Conservation (phyloP, 2,113 vertebrate species). For the Myocastor coypus region DNA sequence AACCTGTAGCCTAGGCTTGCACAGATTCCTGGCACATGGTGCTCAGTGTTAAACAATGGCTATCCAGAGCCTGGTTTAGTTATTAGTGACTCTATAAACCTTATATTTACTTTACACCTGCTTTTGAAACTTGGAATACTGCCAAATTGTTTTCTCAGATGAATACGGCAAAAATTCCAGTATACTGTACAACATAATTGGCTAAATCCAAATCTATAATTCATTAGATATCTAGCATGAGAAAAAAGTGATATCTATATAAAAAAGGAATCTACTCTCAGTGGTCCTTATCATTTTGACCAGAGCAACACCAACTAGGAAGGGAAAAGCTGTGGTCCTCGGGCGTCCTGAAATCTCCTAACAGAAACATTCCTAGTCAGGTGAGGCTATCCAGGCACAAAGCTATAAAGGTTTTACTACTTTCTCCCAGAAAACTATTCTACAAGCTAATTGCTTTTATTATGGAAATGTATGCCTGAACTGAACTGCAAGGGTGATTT, state of each 20-base stretch:
- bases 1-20: conserved; percentile 33
- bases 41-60: conserved; percentile 4
- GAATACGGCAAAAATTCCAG: conserved; percentile 60
- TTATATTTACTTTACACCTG: conserved; percentile 70
- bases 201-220: conserved; percentile 51
- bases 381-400: background rate
- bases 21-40: conserved; percentile 17
- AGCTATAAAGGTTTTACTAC: conserved; percentile 10
- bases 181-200: conserved; percentile 2
- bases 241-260: background rate
- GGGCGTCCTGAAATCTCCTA: background rate
- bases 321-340: fast-evolving
- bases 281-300: conserved; percentile 40
- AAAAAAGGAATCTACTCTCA: background rate
- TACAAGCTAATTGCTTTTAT: conserved; percentile 68
- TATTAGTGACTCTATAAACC: conserved; percentile 36
- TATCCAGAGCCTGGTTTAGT: conserved; percentile 8
- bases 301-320: background rate
- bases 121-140: conserved; percentile 54
- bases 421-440: conserved; percentile 46
- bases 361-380: background rate
- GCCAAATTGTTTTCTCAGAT: conserved; percentile 58
- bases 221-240: conserved; percentile 42
- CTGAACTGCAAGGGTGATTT: conserved; percentile 57
- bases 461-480: conserved; percentile 59